Evolutionary conservation across 2,113 vertebrate genomes (phyloP), one percentile per base, ranked within the genome.

Genomic region (Oreochromis niloticus): DNA sequence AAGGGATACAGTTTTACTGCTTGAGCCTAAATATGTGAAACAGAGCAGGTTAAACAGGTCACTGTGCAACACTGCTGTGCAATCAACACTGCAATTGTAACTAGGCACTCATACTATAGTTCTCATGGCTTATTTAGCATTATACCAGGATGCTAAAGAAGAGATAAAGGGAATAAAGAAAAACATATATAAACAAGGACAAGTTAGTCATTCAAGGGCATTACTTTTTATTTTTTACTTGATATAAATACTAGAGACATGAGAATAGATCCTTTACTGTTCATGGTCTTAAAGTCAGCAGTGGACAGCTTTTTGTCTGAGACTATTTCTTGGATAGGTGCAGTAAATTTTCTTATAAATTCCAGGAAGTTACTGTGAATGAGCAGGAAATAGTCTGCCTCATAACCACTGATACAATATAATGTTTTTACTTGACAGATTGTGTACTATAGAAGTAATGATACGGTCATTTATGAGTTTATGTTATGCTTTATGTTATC

Each of bases 41-140:
- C 16, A 71, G 71, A 89, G 43, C 87, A 73, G 68, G 59, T 78
- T 86, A 88, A 93, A 63, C 43, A 83, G 71, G 79, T 55, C 79
- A 86, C 34, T 7, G 19, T 66, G 61, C 19, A 66, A 66, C 61
- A 39, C 34, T 66, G 43, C 19, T 61, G 19, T 39, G 19, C 34
- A 66, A 39, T 52, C 16, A 54, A 14, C 17, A 54, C 27, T 54
- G 57, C 36, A 32, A 59, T 24, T 71, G 30, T 39, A 41, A 30
- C 11, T 73, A 43, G 12, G 7, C 6, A 19, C 43, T 75, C 14
- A 19, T 32, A 50, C 43, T 30, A 27, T 50, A 75, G 43, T 56
- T 43, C 9, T 54, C 9, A 6, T 55, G 46, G 27, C 27, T 78
- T 78, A 32, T 13, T 78, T 78, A 82, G 17, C 19, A 52, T 83